phyloP scores from a whole-genome alignment of 2,888 invertebrate species.

The Nowickia ferox region DNA sequence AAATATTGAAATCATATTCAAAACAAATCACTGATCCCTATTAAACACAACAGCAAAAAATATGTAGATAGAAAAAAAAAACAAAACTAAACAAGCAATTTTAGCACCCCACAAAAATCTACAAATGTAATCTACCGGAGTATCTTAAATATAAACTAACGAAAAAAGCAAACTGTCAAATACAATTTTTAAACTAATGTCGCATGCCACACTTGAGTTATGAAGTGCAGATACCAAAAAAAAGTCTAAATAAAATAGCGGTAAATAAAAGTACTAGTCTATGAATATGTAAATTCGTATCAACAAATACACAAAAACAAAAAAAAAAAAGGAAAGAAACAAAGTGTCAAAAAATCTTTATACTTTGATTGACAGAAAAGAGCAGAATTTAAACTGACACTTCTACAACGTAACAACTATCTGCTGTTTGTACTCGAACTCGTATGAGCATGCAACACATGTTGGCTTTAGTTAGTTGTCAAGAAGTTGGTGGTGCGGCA shows the following conservation, averaged over 20 bases:
- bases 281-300: slow-evolving; percentile 52
- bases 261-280: slow-evolving; percentile 44
- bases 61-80: neutral
- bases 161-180: slow-evolving; percentile 66
- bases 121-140: slow-evolving; percentile 47
- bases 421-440: slow-evolving; percentile 45
- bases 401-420: slow-evolving; percentile 64
- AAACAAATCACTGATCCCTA: slow-evolving; percentile 71
- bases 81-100: slow-evolving; percentile 2
- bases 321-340: slow-evolving; percentile 27
- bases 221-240: slow-evolving; percentile 26
- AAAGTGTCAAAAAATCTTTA: slow-evolving; percentile 71
- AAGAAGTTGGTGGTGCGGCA: slow-evolving; percentile 28
- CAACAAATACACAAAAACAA: slow-evolving; percentile 31
- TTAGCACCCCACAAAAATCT: slow-evolving; percentile 56
- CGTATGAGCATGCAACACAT: slow-evolving; percentile 55
- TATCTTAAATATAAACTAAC: slow-evolving; percentile 44
- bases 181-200: slow-evolving; percentile 70
- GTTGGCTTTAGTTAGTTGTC: slow-evolving; percentile 43
- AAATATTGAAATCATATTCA: slow-evolving; percentile 71
- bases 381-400: slow-evolving; percentile 69
- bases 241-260: slow-evolving; percentile 30
- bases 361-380: slow-evolving; percentile 70
- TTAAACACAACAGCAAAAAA: slow-evolving; percentile 37
- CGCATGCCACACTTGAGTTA: slow-evolving; percentile 72